Conservation (phyloP, 2,888 invertebrate species). For the Sesia apiformis region DNA sequence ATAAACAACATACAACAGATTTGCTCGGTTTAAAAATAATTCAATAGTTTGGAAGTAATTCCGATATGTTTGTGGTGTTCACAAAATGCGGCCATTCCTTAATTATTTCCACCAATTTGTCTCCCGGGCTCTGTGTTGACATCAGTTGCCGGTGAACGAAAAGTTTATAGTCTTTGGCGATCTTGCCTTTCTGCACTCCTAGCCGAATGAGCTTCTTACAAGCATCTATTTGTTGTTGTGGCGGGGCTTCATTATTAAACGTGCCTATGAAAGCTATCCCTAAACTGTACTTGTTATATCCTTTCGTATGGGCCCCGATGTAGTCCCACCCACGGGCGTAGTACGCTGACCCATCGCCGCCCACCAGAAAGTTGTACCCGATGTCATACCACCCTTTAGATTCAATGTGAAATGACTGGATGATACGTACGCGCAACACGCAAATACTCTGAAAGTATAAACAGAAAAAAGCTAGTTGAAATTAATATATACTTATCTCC, state of each 20-base stretch:
- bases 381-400: constrained; percentile 79
- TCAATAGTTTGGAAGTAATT: constrained; percentile 35
- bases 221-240: constrained; percentile 73
- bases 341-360: constrained; percentile 84
- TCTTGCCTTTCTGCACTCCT: constrained; percentile 76
- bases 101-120: constrained; percentile 76
- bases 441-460: constrained; percentile 66
- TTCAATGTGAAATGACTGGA: constrained; percentile 82
- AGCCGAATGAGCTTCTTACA: constrained; percentile 75
- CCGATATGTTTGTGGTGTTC: constrained; percentile 18
- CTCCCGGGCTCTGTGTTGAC: constrained; percentile 80
- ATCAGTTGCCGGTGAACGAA: constrained; percentile 80
- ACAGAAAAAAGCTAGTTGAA: not conserved
- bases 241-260: constrained; percentile 70
- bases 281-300: constrained; percentile 79
- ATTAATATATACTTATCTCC: too few relatives aligned
- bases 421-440: constrained; percentile 72
- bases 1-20: not conserved
- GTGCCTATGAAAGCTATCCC: constrained; percentile 84
- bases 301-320: constrained; percentile 81
- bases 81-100: constrained; percentile 81
- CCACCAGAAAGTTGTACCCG: constrained; percentile 85
- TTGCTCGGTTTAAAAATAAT: not conserved
- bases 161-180: constrained; percentile 78
- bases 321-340: constrained; percentile 84